Evolutionary conservation across 1,140 invertebrate genomes (phyloP).

Genomic region (Neodiprion virginianus): DNA sequence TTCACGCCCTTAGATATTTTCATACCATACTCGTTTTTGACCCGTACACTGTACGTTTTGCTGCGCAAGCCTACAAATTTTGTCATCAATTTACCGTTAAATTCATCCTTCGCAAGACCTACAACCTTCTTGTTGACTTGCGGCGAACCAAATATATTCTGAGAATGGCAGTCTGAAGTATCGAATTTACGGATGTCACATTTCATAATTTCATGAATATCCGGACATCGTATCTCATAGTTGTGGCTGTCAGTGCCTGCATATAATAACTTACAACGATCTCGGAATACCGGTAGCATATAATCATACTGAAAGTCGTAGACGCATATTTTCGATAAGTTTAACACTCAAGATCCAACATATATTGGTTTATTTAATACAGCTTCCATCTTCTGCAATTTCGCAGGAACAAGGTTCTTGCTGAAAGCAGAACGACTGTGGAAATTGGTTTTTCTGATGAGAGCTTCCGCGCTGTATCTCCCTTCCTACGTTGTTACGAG

Average conservation of each 20-base stretch:
- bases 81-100: slow-evolving; percentile 33
- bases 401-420: slow-evolving; percentile 32
- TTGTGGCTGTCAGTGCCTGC: slow-evolving; percentile 42
- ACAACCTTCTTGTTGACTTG: slow-evolving; percentile 58
- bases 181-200: slow-evolving; percentile 24
- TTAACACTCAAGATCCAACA: slow-evolving; percentile 32
- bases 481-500: slow-evolving; percentile 37
- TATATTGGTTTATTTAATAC: slow-evolving; percentile 40
- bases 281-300: slow-evolving; percentile 31
- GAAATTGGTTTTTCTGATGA: slow-evolving; percentile 47
- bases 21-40: slow-evolving; percentile 27
- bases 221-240: slow-evolving; percentile 26
- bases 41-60: slow-evolving; percentile 54
- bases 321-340: slow-evolving; percentile 35
- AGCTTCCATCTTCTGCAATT: slow-evolving; percentile 29
- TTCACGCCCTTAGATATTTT: slow-evolving; percentile 30
- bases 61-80: slow-evolving; percentile 43
- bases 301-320: slow-evolving; percentile 44
- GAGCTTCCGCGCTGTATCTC: slow-evolving; percentile 33
- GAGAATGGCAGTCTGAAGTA: slow-evolving; percentile 28
- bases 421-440: slow-evolving; percentile 38
- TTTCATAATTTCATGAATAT: slow-evolving; percentile 29
- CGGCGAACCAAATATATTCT: slow-evolving; percentile 24
- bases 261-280: slow-evolving; percentile 41
- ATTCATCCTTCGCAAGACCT: slow-evolving; percentile 55